Evolutionary conservation across 1,140 invertebrate species (phyloP).

Genomic region (Drosophila persimilis): DNA sequence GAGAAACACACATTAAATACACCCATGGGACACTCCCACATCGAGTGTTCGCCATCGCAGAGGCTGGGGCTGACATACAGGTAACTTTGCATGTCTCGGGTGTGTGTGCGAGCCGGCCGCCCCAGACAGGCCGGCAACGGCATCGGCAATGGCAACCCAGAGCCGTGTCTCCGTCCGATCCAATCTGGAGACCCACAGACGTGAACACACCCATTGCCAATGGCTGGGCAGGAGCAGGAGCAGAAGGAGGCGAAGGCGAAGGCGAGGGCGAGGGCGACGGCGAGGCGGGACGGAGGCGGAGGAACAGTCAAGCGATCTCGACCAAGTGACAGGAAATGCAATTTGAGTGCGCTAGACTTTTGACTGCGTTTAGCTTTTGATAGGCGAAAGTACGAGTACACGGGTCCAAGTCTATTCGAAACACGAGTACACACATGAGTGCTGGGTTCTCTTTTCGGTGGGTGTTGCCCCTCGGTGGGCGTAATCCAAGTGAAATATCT

Average conservation of each 20-base stretch:
- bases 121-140: slow-evolving; percentile 56
- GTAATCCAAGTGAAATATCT: slow-evolving; percentile 53
- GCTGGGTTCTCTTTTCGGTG: slow-evolving; percentile 27
- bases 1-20: slow-evolving; percentile 26
- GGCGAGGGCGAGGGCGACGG: slow-evolving; percentile 36
- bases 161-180: slow-evolving; percentile 16
- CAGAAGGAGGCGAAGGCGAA: neutral
- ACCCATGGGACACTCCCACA: slow-evolving; percentile 69
- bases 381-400: slow-evolving; percentile 65
- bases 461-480: slow-evolving; percentile 60
- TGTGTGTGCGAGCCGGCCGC: slow-evolving; percentile 33
- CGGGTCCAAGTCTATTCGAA: slow-evolving; percentile 24
- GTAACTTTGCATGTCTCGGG: slow-evolving; percentile 65
- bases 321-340: slow-evolving; percentile 77
- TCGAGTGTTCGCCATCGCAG: slow-evolving; percentile 22
- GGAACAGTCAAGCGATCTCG: slow-evolving; percentile 52
- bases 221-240: slow-evolving; percentile 13
- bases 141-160: slow-evolving; percentile 12
- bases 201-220: slow-evolving; percentile 55
- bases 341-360: slow-evolving; percentile 72
- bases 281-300: slow-evolving; percentile 15
- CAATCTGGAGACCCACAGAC: slow-evolving; percentile 43
- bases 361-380: slow-evolving; percentile 75
- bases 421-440: slow-evolving; percentile 29
- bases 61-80: slow-evolving; percentile 61